These are phyloP conservation scores for Oreocharis arfaki DNA, from an alignment of 2,113 vertebrate species.

Conservation along the genomic window DNA sequence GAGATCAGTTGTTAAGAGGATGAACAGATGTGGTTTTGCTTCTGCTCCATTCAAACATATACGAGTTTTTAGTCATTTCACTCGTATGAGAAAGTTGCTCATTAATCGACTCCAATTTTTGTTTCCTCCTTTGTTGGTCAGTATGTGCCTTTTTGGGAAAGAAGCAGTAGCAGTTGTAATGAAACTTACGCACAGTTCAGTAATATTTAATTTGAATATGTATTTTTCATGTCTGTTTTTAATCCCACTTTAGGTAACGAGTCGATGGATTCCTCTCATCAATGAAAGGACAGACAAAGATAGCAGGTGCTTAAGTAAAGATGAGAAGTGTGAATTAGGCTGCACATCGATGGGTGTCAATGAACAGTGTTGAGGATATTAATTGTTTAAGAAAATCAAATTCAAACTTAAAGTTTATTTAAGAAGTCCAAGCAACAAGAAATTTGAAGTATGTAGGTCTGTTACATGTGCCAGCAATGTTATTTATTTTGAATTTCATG, in stretches of 20 bases:
- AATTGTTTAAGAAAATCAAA: conserved; percentile 29
- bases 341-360: neutral
- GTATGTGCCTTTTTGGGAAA: neutral
- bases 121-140: neutral
- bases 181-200: neutral
- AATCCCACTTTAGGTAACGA: conserved; percentile 84
- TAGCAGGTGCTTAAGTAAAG: conserved; percentile 84
- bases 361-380: conserved; percentile 24
- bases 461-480: neutral
- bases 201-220: neutral
- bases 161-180: neutral
- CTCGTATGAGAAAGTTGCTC: neutral
- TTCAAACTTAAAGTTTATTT: conserved; percentile 34
- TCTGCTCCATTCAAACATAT: neutral
- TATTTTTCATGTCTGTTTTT: conserved; percentile 11
- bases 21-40: neutral
- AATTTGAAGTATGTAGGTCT: conserved; percentile 33
- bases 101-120: neutral
- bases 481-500: neutral
- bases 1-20: neutral
- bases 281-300: conserved; percentile 97
- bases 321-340: conserved; percentile 27
- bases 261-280: conserved; percentile 98
- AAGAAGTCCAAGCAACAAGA: conserved; percentile 34
- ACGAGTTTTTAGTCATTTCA: neutral